Evolutionary conservation across 2,888 invertebrate species (phyloP).

Genomic region (Leucophora obtusa): DNA sequence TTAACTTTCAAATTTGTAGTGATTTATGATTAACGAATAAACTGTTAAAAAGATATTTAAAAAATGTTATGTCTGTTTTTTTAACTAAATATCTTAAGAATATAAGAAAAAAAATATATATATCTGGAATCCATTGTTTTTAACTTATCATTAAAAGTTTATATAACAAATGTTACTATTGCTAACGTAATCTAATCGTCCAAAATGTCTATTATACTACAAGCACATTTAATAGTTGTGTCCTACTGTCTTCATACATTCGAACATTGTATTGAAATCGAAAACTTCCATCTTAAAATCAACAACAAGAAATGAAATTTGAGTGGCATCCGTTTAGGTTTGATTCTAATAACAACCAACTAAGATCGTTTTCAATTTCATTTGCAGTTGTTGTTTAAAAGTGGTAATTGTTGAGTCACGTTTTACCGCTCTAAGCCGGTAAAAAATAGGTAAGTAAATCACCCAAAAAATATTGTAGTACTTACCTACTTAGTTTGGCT

Average conservation of each 20-base stretch:
- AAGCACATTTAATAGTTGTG: not conserved
- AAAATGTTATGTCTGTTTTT: not conserved
- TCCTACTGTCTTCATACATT: not conserved
- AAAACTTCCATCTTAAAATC: conserved; percentile 44
- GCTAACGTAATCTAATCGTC: conserved; percentile 1
- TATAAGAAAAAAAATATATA: not conserved
- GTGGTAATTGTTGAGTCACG: conserved; percentile 68
- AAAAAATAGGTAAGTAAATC: conserved; percentile 44
- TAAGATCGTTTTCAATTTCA: conserved; percentile 57
- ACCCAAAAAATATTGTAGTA: conserved; percentile 17
- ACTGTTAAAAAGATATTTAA: not conserved
- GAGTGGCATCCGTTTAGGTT: conserved; percentile 61
- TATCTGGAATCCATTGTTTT: not conserved
- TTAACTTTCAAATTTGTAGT: not conserved
- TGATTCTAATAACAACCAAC: conserved; percentile 50
- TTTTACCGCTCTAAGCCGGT: conserved; percentile 60
- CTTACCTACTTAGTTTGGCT: not conserved
- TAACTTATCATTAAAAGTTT: not conserved
- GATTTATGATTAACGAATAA: not conserved
- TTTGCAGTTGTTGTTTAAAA: conserved; percentile 49
- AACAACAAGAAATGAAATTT: conserved; percentile 47
- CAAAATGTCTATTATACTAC: not conserved
- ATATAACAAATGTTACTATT: not conserved
- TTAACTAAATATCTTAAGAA: not conserved
- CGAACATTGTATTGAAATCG: conserved; percentile 46